Percentiles rank a stretch among this genome's conserved stretches.
phyloP scores from a whole-genome alignment of 1,140 invertebrate species.

The Macrosteles quadrilineatus region DNA sequence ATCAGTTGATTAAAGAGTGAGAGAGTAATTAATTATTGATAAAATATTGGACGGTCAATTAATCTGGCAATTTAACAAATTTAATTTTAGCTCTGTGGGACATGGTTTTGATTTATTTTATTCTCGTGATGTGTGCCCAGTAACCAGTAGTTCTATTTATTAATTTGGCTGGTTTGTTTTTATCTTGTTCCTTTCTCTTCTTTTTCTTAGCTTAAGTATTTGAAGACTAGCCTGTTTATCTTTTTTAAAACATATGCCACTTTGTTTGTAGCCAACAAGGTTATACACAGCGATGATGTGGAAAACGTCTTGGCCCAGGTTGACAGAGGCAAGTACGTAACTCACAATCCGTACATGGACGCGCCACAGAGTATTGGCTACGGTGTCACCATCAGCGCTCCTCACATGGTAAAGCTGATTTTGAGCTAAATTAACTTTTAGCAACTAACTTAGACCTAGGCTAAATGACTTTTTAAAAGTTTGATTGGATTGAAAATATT shows the following conservation, averaged over 20 bases:
- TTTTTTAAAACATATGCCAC: background rate
- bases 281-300: slow-evolving; percentile 78
- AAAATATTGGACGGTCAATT: too few species aligned
- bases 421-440: too few species aligned
- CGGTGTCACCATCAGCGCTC: slow-evolving; percentile 95
- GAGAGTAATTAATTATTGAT: too few species aligned
- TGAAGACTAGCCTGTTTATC: too few species aligned
- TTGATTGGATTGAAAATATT: too few species aligned
- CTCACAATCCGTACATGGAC: slow-evolving; percentile 81
- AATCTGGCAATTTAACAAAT: background rate
- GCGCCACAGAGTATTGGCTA: slow-evolving; percentile 86
- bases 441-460: too few species aligned
- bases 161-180: background rate
- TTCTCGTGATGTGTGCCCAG: background rate
- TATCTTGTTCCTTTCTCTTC: too few species aligned
- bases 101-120: background rate
- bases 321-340: slow-evolving; percentile 81
- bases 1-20: too few species aligned
- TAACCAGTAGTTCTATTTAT: background rate
- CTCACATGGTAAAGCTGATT: slow-evolving; percentile 99
- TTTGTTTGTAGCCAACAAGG: slow-evolving; percentile 71
- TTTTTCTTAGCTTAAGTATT: too few species aligned
- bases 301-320: slow-evolving; percentile 82
- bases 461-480: too few species aligned
- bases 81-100: background rate